These are phyloP conservation scores for Octopus bimaculoides DNA, from an alignment of 1,140 invertebrate genomes.

Conservation along the genomic window DNA sequence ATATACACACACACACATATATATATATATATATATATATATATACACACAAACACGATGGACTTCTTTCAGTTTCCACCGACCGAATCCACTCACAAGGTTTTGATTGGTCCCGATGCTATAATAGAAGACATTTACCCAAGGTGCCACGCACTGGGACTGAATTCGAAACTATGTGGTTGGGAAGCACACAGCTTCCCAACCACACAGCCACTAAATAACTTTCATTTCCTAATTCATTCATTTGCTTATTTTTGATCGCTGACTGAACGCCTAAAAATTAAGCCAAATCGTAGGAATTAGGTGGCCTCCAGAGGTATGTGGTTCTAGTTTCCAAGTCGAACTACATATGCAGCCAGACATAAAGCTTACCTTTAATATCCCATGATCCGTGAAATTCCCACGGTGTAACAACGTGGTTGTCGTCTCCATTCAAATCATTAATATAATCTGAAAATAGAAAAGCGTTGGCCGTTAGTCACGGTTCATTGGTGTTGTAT, in stretches of 20 bases:
- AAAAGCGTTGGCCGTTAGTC: neutral
- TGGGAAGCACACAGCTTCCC: neutral
- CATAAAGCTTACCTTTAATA: constrained; percentile 16
- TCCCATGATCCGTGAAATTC: constrained; percentile 19
- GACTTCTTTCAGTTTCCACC: too few species aligned
- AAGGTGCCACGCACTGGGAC: too few species aligned
- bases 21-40: too few species aligned
- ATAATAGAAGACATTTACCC: too few species aligned
- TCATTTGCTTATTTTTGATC: neutral
- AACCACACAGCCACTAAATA: neutral
- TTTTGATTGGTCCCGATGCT: too few species aligned
- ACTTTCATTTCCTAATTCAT: neutral
- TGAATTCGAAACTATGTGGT: neutral
- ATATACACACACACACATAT: too few species aligned
- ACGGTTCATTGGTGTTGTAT: too few species aligned
- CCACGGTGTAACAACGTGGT: constrained; percentile 17
- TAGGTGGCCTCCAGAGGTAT: neutral
- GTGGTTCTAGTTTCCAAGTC: neutral
- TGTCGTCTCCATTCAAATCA: constrained; percentile 33
- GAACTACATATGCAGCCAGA: neutral
- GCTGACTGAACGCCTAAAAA: neutral
- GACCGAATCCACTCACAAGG: too few species aligned
- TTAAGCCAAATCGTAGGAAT: neutral
- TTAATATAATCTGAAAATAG: constrained; percentile 29
- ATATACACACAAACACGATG: too few species aligned